phyloP scores from a whole-genome alignment of 2,113 vertebrate genomes.

The Chrysemys picta region DNA sequence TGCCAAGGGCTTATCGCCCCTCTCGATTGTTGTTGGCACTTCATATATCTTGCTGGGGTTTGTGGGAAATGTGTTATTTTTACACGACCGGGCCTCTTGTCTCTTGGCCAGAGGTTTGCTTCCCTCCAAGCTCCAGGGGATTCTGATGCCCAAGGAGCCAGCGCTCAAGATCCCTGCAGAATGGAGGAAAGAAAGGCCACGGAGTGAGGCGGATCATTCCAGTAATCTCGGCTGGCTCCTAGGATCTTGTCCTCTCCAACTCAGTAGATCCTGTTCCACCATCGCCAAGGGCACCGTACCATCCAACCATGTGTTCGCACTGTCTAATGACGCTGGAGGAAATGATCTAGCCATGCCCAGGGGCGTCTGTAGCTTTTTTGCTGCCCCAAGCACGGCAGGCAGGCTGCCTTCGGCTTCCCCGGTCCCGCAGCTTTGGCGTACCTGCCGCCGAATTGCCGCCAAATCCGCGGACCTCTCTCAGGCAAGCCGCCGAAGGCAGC shows the following conservation, averaged over 20 bases:
- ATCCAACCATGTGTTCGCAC: background rate
- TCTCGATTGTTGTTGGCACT: background rate
- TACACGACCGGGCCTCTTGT: background rate
- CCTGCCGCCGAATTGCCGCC: too few species aligned
- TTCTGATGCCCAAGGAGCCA: background rate
- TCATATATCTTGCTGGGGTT: background rate
- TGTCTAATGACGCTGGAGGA: background rate
- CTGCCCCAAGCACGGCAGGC: too few species aligned
- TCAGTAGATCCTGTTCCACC: background rate
- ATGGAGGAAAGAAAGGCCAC: background rate
- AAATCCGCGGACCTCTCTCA: too few species aligned
- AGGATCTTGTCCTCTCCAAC: background rate
- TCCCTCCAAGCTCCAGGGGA: background rate
- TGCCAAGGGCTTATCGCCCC: background rate
- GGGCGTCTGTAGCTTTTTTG: too few species aligned
- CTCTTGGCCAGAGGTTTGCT: background rate
- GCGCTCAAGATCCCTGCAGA: background rate
- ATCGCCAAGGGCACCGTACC: background rate
- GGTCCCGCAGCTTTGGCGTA: too few species aligned
- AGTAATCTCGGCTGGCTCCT: background rate
- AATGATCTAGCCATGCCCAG: background rate
- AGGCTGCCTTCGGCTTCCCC: too few species aligned
- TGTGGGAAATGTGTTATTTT: background rate
- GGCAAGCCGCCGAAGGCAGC: too few species aligned
- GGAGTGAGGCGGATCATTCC: background rate